Base-by-base conservation (phyloP, 2,797 vertebrate species). In the Acanthiza pusilla region DNA sequence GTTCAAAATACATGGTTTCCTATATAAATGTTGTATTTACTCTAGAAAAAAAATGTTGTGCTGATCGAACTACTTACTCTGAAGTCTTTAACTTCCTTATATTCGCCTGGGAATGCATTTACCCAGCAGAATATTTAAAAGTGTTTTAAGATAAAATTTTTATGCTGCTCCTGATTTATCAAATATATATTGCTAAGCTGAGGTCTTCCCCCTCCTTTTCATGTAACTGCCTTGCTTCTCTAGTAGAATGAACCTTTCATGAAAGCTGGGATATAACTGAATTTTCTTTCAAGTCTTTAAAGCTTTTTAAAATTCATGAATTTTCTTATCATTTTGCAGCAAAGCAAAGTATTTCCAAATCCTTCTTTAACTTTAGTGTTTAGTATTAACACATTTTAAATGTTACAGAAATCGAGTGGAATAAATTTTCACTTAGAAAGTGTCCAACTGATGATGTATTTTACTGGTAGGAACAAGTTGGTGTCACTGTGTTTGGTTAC, bases 241-340 rank as follows among this genome's bases (percentile, higher is more conserved):
- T 60, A 86, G 60, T 85, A 95, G 63, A 97, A 89, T 91, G 95
- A 98, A 97, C 96, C 96, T 96, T 96, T 85, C 91, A 97, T 97
- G 95, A 97, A 98, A 98, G 96, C 93, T 34, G 83, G 85, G 70
- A 93, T 96, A 97, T 96, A 97, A 98, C 93, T 98, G 97, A 97
- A 96, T 97, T 97, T 98, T 97, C 97, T 97, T 97, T 97, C 96
- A 97, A 97, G 96, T 97, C 94, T 94, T 97, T 96, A 97, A 98
- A 95, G 96, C 97, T 97, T 96, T 97, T 98, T 97, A 98, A 98
- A 98, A 98, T 98, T 98, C 97, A 98, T 98, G 97, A 96, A 97
- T 96, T 98, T 97, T 93, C 98, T 98, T 98, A 98, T 98, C 97
- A 97, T 97, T 97, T 97, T 94, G 77, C 75, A 96, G 96, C 96